Evolutionary conservation across 1,140 invertebrate species (phyloP), one percentile per base, ranked within the genome.

Genomic region (Adoxophyes honmai): DNA sequence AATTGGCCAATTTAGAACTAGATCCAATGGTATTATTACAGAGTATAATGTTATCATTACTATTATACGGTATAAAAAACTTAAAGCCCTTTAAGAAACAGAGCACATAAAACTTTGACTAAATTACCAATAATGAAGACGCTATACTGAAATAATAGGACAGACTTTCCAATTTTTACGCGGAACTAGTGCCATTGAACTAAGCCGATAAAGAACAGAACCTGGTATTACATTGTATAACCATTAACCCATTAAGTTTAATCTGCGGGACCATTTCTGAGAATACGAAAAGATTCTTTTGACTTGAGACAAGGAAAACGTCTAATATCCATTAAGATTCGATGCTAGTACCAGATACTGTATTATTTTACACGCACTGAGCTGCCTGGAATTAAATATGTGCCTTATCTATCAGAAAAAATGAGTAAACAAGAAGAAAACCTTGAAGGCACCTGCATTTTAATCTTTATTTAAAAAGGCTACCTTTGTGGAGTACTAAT

Each of bases 401-500:
- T 28, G 2, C 18, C 21, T 28, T 48, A 48, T 48, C 21, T 48
- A 48, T 48, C 42, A 48, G 16, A 48, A 48, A 28, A 48, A 33
- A 11, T n/a, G 10, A 18, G 39, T 33, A 33, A 48, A 48, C n/a
- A 48, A 48, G 21, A 48, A 28, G 42, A 11, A 48, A 28, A 33
- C 42, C 42, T 48, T 28, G 42, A 48, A 48, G 21, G 42, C 42
- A 21, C 42, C 42, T 48, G 42, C 42, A 14, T 44, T 39, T 15
- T 14, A 44, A 9, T 44, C 14, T 44, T 13, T 5, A 33, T 48
- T 48, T 48, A 48, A 72, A 74, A 64, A 68, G 68, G 62, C 66
- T 69, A 68, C 72, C 75, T 78, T 70, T 66, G 64, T 72, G 62
- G 70, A 66, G 62, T 75, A 78, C 75, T 70, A 74, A 78, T 71